phyloP scores from a whole-genome alignment of 2,797 vertebrate species.

The Gambusia yucatana region DNA sequence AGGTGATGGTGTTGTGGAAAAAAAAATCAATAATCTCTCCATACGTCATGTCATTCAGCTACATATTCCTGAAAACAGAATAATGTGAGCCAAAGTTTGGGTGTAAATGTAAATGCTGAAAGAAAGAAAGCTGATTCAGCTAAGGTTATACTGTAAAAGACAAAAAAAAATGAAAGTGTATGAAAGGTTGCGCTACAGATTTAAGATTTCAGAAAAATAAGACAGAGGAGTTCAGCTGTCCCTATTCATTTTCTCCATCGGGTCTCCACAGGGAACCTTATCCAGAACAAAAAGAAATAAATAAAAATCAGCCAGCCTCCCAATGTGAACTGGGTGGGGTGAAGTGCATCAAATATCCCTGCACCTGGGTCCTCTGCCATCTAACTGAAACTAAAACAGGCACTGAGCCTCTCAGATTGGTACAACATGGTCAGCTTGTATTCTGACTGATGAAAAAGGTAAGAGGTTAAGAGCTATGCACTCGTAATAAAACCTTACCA shows the following conservation, averaged over 20 bases:
- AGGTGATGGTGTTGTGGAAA: neutral
- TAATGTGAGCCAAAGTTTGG: slow-evolving; percentile 4
- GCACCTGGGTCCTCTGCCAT: slow-evolving; percentile 47
- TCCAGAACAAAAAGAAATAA: slow-evolving; percentile 7
- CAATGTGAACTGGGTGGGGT: slow-evolving; percentile 14
- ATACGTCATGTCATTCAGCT: neutral
- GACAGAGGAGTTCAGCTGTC: slow-evolving; percentile 24
- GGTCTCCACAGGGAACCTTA: slow-evolving; percentile 21
- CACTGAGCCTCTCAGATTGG: slow-evolving; percentile 19
- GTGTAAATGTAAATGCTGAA: slow-evolving; percentile 23
- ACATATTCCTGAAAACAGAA: neutral
- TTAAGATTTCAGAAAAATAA: slow-evolving; percentile 32
- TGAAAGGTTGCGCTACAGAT: slow-evolving; percentile 19
- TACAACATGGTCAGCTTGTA: slow-evolving; percentile 34
- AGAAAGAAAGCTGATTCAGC: slow-evolving; percentile 38
- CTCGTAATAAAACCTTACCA: slow-evolving; percentile 22
- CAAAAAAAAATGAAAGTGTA: slow-evolving; percentile 28
- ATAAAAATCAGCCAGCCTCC: slow-evolving; percentile 19
- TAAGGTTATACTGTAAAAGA: slow-evolving; percentile 28
- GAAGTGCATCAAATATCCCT: slow-evolving; percentile 30
- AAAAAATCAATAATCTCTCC: neutral
- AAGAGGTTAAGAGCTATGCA: slow-evolving; percentile 6
- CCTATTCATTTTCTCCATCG: slow-evolving; percentile 18
- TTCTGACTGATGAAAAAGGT: slow-evolving; percentile 33
- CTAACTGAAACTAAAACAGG: slow-evolving; percentile 30